A percentile compares a stretch with the other conserved stretches of the same genome.
Conservation (phyloP, 2,888 invertebrate genomes). For the Pseudoips prasinana region DNA sequence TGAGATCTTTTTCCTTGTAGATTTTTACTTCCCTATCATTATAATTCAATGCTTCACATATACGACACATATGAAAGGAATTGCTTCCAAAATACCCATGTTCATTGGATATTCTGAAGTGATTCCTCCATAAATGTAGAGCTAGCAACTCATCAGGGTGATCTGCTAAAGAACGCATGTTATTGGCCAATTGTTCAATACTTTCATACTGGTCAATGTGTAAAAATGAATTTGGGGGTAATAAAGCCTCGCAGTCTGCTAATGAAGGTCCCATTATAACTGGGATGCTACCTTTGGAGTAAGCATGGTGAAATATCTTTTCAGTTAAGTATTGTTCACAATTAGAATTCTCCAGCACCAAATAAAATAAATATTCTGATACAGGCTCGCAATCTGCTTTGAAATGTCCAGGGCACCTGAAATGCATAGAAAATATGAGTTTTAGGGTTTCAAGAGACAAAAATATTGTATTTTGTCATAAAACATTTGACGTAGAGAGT, state of each 20-base stretch:
- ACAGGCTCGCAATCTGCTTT: slow-evolving; percentile 80
- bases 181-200: slow-evolving; percentile 73
- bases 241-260: slow-evolving; percentile 69
- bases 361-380: slow-evolving; percentile 84
- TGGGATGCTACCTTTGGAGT: slow-evolving; percentile 83
- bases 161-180: slow-evolving; percentile 70
- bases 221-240: slow-evolving; percentile 85
- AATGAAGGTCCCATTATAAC: slow-evolving; percentile 83
- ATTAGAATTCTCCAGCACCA: slow-evolving; percentile 86
- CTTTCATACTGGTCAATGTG: slow-evolving; percentile 80
- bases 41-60: slow-evolving; percentile 86
- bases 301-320: slow-evolving; percentile 86
- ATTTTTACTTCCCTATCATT: slow-evolving; percentile 58
- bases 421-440: no score
- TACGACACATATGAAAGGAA: slow-evolving; percentile 83
- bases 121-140: slow-evolving; percentile 83
- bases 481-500: no score
- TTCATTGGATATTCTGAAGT: slow-evolving; percentile 83
- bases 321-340: slow-evolving; percentile 88
- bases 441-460: no score
- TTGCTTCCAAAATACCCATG: slow-evolving; percentile 85
- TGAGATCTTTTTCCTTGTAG: slow-evolving; percentile 39
- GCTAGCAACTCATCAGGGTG: slow-evolving; percentile 50
- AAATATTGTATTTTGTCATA: no score
- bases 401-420: slow-evolving; percentile 85